phyloP scores from a whole-genome alignment of 2,888 invertebrate genomes.

The Eutolmus rufibarbis region DNA sequence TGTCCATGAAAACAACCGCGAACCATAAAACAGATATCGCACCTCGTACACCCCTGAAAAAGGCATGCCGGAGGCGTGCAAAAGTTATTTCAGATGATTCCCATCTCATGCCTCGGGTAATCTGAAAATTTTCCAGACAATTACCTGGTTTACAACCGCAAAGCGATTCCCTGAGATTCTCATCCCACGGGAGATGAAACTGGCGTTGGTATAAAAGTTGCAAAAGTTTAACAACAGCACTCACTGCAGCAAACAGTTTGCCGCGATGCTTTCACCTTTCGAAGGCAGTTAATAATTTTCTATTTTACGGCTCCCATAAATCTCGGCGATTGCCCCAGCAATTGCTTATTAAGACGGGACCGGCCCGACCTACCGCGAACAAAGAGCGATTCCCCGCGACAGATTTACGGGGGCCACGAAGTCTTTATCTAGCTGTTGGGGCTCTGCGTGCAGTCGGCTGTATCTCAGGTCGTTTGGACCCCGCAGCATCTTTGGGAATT shows the following conservation, averaged over 20 bases:
- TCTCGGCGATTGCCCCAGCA: neutral
- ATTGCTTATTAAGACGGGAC: neutral
- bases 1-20: neutral
- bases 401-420: neutral
- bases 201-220: neutral
- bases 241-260: neutral
- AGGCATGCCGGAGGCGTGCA: neutral
- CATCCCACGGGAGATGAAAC: neutral
- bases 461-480: neutral
- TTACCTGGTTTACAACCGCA: neutral
- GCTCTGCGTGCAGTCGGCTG: neutral
- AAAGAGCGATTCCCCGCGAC: neutral
- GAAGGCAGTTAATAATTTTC: neutral
- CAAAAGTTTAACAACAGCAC: neutral
- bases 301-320: neutral
- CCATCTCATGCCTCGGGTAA: neutral
- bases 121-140: neutral
- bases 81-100: neutral
- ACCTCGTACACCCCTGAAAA: neutral
- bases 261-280: neutral
- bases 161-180: neutral
- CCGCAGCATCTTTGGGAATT: neutral
- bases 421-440: neutral
- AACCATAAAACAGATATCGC: neutral
- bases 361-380: neutral